Base-by-base conservation (phyloP, 2,888 invertebrate genomes). In the Heterodera filipjevi region DNA sequence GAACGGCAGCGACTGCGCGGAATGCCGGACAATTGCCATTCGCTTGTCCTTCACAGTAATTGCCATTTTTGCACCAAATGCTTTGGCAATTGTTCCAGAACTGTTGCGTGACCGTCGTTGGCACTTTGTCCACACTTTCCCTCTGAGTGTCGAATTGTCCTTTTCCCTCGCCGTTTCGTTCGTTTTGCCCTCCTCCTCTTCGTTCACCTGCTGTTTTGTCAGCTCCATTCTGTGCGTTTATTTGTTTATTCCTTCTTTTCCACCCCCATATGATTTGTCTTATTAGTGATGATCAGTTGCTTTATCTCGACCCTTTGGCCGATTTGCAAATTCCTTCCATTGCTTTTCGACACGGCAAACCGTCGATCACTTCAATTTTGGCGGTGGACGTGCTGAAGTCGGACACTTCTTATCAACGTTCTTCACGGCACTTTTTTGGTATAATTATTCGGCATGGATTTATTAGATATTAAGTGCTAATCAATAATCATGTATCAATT, bases 1-100 rank as follows among this genome's bases (percentile, higher is more conserved):
- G 88, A 89, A 76, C 79, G 85, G 66, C 87, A 87, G 46, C 71
- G 87, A 44, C 35, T 87, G 19, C 70, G 81, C 19, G 74, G 74
- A 73, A 81, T 81, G 66, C 84, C 85, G 27, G 88, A 88, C 79
- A 87, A 88, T 72, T 88, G 88, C 79, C 87, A 89, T 71, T 86
- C 87, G 75, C 79, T 88, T 6, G 78, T 88, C 19, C 82, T 82
- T 73, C 81, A 84, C 49, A 85, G 87, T 87, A 16, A 70, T 30
- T n/a, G 39, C 39, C 39, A 39, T 10, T 10, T 10, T 12, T 10
- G 12, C 19, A 27, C n/a, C 14, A 27, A 32, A 66, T 30, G 14
- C 27, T 39, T 39, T 39, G 39, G 39, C n/a, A n/a, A n/a, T n/a
- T n/a, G n/a, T n/a, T n/a, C n/a, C n/a, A 86, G 86, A 86, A 79